Conservation (phyloP, 2,113 vertebrate species). For the Natator depressus region DNA sequence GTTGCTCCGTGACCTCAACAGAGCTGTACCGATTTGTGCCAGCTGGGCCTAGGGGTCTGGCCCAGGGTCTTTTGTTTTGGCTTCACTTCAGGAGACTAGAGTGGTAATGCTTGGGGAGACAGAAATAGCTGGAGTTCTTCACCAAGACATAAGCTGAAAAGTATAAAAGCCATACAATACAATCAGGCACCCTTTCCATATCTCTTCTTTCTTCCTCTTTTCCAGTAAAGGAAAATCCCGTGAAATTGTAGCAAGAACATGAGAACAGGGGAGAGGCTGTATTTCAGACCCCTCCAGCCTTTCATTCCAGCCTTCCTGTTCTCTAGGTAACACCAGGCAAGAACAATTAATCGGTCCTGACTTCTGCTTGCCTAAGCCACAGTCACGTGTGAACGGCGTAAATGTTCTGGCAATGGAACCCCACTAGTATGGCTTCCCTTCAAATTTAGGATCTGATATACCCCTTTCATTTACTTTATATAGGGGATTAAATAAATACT, state of each 20-base stretch:
- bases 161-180: neutral
- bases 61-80: neutral
- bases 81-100: rapidly evolving
- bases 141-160: neutral
- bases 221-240: neutral
- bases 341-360: neutral
- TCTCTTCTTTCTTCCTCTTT: neutral
- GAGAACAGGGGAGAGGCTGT: neutral
- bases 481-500: neutral
- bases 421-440: neutral
- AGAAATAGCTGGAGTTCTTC: neutral
- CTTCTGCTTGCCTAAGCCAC: rapidly evolving
- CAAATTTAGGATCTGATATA: neutral
- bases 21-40: rapidly evolving
- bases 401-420: neutral
- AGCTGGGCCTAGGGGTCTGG: neutral
- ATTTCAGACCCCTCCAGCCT: neutral
- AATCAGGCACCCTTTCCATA: neutral
- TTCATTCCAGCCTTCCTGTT: neutral
- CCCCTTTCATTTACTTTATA: neutral
- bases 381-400: rapidly evolving
- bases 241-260: neutral
- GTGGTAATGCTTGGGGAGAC: neutral
- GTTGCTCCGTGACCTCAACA: neutral
- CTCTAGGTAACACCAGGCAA: neutral